These are phyloP conservation scores for Zoanthus sociatus DNA, from an alignment of 92 coral and sea anemone species.

Conservation along the genomic window DNA sequence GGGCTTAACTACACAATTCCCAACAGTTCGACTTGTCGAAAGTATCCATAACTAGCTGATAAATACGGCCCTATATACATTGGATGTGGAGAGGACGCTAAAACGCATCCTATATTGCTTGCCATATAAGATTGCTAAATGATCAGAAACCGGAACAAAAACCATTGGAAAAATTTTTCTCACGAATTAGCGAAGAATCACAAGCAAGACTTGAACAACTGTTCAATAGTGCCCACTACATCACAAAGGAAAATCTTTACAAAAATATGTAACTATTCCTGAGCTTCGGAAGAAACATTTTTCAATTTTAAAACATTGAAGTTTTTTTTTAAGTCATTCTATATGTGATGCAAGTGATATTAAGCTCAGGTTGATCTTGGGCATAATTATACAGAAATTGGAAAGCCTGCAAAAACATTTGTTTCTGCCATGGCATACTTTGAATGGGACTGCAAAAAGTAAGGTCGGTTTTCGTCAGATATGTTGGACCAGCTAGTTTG, in stretches of 20 bases:
- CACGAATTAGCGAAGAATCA: slow-evolving; percentile 37
- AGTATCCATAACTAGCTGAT: slow-evolving; percentile 48
- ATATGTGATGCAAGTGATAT: too few species aligned
- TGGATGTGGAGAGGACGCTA: slow-evolving; percentile 30
- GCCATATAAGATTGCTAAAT: neutral
- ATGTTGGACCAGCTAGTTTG: neutral
- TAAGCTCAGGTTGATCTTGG: slow-evolving; percentile 14
- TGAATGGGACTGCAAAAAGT: slow-evolving; percentile 15
- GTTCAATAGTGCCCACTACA: slow-evolving; percentile 36
- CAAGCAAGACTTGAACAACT: slow-evolving; percentile 41
- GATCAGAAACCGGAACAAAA: slow-evolving; percentile 31
- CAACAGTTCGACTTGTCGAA: slow-evolving; percentile 32
- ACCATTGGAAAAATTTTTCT: slow-evolving; percentile 24
- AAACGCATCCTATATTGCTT: neutral
- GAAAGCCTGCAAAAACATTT: slow-evolving; percentile 25
- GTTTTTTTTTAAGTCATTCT: too few species aligned
- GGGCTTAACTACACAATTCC: too few species aligned
- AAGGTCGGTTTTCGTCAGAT: slow-evolving; percentile 28
- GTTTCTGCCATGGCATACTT: slow-evolving; percentile 17
- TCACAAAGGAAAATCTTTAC: slow-evolving; percentile 35
- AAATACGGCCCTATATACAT: slow-evolving; percentile 36
- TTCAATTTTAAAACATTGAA: too few species aligned
- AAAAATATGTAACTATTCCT: slow-evolving; percentile 11
- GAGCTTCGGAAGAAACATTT: slow-evolving; percentile 34
- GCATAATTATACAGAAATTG: neutral